Conservation (phyloP, 2,888 invertebrate genomes). For the Timema cristinae region DNA sequence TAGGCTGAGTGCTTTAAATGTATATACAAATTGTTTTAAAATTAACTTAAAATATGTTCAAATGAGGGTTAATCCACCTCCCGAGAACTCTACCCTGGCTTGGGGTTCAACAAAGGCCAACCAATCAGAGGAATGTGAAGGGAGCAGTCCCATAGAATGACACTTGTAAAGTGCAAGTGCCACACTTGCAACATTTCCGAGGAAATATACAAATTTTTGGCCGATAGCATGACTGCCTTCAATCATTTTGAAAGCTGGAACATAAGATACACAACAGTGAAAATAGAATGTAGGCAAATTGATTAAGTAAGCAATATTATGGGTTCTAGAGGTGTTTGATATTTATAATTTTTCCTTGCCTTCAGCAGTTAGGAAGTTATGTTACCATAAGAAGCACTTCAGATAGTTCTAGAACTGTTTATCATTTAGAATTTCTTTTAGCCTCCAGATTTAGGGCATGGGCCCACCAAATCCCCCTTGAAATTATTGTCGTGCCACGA, state of each 20-base stretch:
- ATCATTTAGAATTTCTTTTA: too few species aligned
- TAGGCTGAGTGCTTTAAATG: too few species aligned
- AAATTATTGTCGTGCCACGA: too few species aligned
- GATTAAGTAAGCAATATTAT: too few species aligned
- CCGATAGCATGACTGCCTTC: slow-evolving; percentile 86
- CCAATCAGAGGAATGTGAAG: slow-evolving; percentile 98
- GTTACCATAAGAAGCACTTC: too few species aligned
- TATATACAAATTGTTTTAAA: background rate
- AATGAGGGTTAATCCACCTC: slow-evolving; percentile 63
- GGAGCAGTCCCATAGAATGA: slow-evolving; percentile 94
- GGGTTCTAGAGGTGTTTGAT: too few species aligned
- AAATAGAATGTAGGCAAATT: too few species aligned
- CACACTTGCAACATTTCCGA: slow-evolving; percentile 91
- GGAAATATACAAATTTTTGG: slow-evolving; percentile 88
- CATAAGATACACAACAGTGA: background rate
- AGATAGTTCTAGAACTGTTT: too few species aligned
- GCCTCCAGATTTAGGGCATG: too few species aligned
- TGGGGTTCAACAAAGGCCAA: slow-evolving; percentile 93
- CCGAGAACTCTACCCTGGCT: slow-evolving; percentile 76
- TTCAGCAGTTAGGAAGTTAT: too few species aligned
- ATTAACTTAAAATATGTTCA: background rate
- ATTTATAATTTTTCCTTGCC: too few species aligned
- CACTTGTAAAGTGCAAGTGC: slow-evolving; percentile 93
- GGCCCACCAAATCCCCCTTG: too few species aligned
- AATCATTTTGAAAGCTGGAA: slow-evolving; percentile 80